Percentiles rank a stretch among this genome's conserved stretches.
Conservation (phyloP, 2,113 vertebrate species). For the Syngnathoides biaculeatus region DNA sequence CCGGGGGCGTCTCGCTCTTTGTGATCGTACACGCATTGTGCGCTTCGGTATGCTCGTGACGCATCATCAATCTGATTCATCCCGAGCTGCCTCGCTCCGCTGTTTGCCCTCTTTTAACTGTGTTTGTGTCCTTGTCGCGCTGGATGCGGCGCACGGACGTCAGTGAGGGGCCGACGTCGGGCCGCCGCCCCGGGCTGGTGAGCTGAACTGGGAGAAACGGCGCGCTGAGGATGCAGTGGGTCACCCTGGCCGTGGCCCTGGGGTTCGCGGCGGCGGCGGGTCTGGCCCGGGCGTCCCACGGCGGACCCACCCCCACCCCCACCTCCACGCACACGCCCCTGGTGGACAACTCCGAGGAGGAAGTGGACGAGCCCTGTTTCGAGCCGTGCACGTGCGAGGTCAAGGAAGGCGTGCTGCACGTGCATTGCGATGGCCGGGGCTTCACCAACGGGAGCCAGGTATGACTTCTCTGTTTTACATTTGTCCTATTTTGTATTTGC, state of each 20-base stretch:
- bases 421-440: slow-evolving; percentile 96
- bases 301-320: slow-evolving; percentile 88
- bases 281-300: slow-evolving; percentile 71
- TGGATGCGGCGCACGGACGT: slow-evolving; percentile 22
- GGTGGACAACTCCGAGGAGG: slow-evolving; percentile 94
- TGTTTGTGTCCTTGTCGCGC: slow-evolving; percentile 18
- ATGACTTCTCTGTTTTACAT: background rate
- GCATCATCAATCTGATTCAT: slow-evolving; percentile 62
- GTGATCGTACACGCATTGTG: slow-evolving; percentile 51
- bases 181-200: slow-evolving; percentile 63
- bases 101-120: slow-evolving; percentile 42
- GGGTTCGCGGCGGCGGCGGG: slow-evolving; percentile 50
- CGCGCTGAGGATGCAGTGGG: slow-evolving; percentile 89
- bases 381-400: slow-evolving; percentile 98
- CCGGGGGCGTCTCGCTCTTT: slow-evolving; percentile 29
- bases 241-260: slow-evolving; percentile 83
- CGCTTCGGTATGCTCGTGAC: slow-evolving; percentile 53
- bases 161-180: slow-evolving; percentile 63
- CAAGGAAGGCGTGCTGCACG: slow-evolving; percentile 95
- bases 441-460: slow-evolving; percentile 97
- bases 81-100: slow-evolving; percentile 38
- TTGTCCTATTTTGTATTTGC: background rate
- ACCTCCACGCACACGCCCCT: slow-evolving; percentile 87
- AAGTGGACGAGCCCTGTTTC: slow-evolving; percentile 95
- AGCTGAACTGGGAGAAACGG: slow-evolving; percentile 75